A percentile compares a stretch with the other conserved stretches of the same genome.
Evolutionary conservation across 2,888 invertebrate genomes (phyloP).

Genomic region (Acanthosoma haemorrhoidale): DNA sequence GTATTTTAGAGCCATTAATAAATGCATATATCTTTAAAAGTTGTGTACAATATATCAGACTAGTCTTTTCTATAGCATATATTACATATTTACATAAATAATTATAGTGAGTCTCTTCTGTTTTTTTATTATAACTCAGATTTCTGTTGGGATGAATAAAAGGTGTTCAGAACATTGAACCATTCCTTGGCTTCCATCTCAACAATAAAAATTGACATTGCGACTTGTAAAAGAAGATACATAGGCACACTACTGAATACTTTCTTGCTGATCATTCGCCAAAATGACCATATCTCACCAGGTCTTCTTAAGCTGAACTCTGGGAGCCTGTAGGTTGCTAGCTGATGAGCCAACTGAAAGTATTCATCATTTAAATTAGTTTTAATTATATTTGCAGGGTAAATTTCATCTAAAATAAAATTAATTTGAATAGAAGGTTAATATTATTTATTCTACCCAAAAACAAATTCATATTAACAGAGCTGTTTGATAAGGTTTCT

Average conservation of each 20-base stretch:
- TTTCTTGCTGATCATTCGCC: constrained; percentile 53
- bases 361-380: constrained; percentile 38
- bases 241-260: constrained; percentile 51
- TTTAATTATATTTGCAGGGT: constrained; percentile 44
- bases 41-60: too few relatives aligned
- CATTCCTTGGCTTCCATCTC: constrained; percentile 56
- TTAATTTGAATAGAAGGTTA: neutral
- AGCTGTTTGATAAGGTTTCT: too few relatives aligned
- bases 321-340: constrained; percentile 59
- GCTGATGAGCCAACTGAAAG: constrained; percentile 58
- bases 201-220: constrained; percentile 55
- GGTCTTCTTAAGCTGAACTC: constrained; percentile 53
- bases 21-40: too few relatives aligned
- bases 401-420: neutral
- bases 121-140: too few relatives aligned
- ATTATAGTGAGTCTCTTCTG: too few relatives aligned
- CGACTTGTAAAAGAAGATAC: constrained; percentile 51
- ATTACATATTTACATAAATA: too few relatives aligned
- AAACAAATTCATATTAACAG: neutral
- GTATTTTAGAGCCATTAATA: too few relatives aligned
- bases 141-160: too few relatives aligned
- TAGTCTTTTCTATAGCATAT: too few relatives aligned
- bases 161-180: constrained; percentile 14
- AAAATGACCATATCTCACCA: constrained; percentile 51
- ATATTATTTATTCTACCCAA: neutral